Conservation (phyloP, 2,113 vertebrate genomes). For the Erythrolamprus reginae region DNA sequence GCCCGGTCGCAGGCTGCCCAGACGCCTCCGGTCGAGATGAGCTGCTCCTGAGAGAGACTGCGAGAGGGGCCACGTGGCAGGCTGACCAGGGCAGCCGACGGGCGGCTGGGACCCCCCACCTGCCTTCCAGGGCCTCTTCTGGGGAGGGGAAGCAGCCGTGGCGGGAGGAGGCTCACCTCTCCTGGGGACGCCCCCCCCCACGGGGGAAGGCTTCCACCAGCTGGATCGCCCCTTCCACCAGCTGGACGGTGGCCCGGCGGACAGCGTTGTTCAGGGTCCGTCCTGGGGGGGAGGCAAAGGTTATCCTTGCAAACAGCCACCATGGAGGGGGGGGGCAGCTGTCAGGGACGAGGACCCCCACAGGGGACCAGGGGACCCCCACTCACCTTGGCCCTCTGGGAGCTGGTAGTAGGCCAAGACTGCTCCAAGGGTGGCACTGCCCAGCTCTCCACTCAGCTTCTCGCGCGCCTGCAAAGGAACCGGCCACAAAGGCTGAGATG, state of each 20-base stretch:
- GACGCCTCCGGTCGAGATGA: slow-evolving; percentile 82
- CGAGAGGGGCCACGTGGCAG: not conserved
- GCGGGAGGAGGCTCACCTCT: slow-evolving; percentile 68
- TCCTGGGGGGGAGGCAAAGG: slow-evolving; percentile 64
- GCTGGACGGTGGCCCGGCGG: slow-evolving; percentile 73
- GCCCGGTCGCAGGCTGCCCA: slow-evolving; percentile 84
- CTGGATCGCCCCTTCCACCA: slow-evolving; percentile 81
- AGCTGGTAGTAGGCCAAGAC: slow-evolving; percentile 82
- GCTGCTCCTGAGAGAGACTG: slow-evolving; percentile 81
- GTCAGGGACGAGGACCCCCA: too few species aligned
- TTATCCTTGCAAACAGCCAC: not conserved
- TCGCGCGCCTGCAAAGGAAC: slow-evolving; percentile 67
- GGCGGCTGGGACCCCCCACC: not conserved
- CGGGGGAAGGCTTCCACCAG: slow-evolving; percentile 79
- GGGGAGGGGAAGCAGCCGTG: not conserved
- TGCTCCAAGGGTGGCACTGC: slow-evolving; percentile 72
- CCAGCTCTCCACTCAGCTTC: slow-evolving; percentile 71
- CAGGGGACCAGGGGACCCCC: too few species aligned
- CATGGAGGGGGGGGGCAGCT: not conserved
- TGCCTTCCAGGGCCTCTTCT: too few species aligned
- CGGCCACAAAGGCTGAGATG: not conserved
- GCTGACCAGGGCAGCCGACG: not conserved
- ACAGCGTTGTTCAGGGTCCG: slow-evolving; percentile 79
- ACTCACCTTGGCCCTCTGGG: slow-evolving; percentile 89
- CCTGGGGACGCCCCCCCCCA: slow-evolving; percentile 65